Conservation (phyloP, 2,797 vertebrate species). For the Ctenopoma kingsleyae region DNA sequence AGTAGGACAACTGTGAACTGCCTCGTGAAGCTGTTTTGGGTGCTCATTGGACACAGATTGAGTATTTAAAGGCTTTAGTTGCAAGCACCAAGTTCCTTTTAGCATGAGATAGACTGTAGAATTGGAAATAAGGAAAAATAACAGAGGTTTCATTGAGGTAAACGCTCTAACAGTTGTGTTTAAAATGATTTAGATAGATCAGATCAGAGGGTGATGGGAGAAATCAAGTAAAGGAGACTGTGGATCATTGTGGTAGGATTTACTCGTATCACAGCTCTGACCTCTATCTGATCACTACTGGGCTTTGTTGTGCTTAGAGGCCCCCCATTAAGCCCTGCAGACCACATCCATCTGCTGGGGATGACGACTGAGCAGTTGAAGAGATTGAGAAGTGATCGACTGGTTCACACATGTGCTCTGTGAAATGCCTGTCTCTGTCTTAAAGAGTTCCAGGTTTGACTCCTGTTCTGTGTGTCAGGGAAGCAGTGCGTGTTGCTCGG, state of each 20-base stretch:
- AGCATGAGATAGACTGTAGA: not conserved
- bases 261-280: slow-evolving; percentile 32
- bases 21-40: not conserved
- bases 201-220: not conserved
- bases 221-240: slow-evolving; percentile 39
- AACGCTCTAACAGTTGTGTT: slow-evolving; percentile 11
- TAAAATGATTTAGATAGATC: slow-evolving; percentile 28
- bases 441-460: slow-evolving; percentile 7
- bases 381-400: too few relatives aligned
- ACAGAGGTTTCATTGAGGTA: not conserved
- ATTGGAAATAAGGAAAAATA: not conserved
- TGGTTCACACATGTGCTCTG: not conserved
- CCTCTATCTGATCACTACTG: slow-evolving; percentile 46
- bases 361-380: slow-evolving; percentile 50
- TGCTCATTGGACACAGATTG: not conserved
- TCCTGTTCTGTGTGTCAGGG: not conserved
- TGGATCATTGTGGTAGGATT: slow-evolving; percentile 34
- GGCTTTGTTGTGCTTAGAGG: slow-evolving; percentile 43
- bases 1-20: slow-evolving; percentile 7
- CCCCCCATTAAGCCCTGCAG: slow-evolving; percentile 53
- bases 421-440: not conserved
- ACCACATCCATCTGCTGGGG: slow-evolving; percentile 67
- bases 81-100: not conserved
- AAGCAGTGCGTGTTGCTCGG: not conserved
- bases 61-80: slow-evolving; percentile 6